These are phyloP conservation scores for Tetramorium bicarinatum DNA, from an alignment of 2,888 invertebrate species.

Conservation along the genomic window DNA sequence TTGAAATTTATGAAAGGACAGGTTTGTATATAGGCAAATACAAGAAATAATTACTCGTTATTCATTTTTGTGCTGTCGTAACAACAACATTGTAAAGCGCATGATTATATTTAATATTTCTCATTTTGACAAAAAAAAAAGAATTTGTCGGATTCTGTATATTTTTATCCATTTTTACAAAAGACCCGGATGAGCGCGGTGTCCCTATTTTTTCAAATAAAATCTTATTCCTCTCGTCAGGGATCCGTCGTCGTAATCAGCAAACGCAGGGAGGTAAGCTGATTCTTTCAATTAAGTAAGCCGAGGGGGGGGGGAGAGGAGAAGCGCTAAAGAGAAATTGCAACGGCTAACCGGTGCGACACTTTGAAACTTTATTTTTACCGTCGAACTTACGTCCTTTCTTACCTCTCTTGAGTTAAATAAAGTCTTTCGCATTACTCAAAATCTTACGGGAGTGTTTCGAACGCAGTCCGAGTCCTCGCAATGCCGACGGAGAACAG, in stretches of 20 bases:
- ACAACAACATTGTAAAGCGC: background rate
- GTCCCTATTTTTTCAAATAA: background rate
- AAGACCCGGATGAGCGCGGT: background rate
- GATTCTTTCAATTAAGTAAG: slow-evolving; percentile 41
- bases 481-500: background rate
- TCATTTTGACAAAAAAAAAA: background rate
- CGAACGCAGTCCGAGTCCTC: background rate
- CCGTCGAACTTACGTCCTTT: background rate
- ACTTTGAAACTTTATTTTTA: slow-evolving; percentile 40
- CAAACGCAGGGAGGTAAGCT: background rate
- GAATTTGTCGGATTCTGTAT: background rate
- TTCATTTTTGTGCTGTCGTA: background rate
- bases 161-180: background rate
- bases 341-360: slow-evolving; percentile 3
- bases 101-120: background rate
- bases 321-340: slow-evolving; percentile 27
- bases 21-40: background rate
- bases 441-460: slow-evolving; percentile 31
- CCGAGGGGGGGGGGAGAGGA: background rate
- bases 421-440: background rate
- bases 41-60: too few relatives aligned
- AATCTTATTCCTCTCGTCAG: slow-evolving; percentile 15
- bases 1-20: background rate
- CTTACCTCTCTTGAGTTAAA: slow-evolving; percentile 13
- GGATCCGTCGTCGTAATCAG: background rate